These are phyloP conservation scores for Microctenopoma stevenorrisi DNA, from an alignment of 2,797 vertebrate genomes.

Conservation along the genomic window DNA sequence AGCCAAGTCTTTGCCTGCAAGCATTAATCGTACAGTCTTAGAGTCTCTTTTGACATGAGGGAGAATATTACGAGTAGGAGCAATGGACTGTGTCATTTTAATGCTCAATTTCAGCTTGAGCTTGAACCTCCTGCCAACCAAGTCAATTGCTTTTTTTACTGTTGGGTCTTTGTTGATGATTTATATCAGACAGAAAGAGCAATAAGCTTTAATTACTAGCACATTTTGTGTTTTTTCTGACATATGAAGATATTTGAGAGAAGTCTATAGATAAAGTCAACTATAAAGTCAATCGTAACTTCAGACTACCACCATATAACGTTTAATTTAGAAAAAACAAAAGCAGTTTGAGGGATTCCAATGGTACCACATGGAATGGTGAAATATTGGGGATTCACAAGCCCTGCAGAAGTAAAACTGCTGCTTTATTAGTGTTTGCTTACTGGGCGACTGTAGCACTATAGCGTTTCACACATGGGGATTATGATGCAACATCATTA, in stretches of 20 bases:
- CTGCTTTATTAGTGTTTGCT: constrained; percentile 15
- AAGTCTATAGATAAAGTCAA: constrained; percentile 7
- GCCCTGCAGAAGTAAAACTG: neutral
- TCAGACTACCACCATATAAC: neutral
- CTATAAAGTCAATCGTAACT: neutral
- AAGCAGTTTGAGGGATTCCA: neutral
- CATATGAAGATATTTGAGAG: constrained; percentile 36
- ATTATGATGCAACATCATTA: constrained; percentile 30
- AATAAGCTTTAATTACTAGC: constrained; percentile 62
- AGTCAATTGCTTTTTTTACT: constrained; percentile 69
- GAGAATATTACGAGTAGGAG: constrained; percentile 65
- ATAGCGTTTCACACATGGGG: constrained; percentile 16
- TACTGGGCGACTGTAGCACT: neutral
- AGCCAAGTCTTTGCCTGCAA: constrained; percentile 59
- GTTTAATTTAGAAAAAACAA: neutral
- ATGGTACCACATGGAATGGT: neutral
- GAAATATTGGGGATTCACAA: neutral
- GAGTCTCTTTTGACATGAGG: constrained; percentile 59
- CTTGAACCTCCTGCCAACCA: constrained; percentile 73
- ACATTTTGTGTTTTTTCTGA: constrained; percentile 35
- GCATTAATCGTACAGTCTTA: constrained; percentile 66
- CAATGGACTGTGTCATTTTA: constrained; percentile 80
- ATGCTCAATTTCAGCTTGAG: constrained; percentile 76
- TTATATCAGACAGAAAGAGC: constrained; percentile 64
- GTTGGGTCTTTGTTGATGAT: constrained; percentile 70